phyloP scores from a whole-genome alignment of 2,888 invertebrate species.

The Nasonia oneida region DNA sequence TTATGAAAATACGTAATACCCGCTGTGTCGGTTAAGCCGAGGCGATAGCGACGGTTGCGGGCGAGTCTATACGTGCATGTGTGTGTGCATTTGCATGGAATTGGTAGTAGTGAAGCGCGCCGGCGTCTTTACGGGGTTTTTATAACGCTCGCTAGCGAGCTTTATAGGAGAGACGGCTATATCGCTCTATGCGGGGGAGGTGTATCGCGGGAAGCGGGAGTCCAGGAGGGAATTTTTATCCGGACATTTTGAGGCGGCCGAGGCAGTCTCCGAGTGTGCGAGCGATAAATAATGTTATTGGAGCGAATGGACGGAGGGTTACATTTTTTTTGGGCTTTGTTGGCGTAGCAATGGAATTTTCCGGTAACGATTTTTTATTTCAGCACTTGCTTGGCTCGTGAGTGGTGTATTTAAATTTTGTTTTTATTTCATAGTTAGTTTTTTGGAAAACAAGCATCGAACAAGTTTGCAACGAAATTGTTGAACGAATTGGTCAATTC shows the following conservation, averaged over 20 bases:
- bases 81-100: slow-evolving; percentile 13
- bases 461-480: too few relatives aligned
- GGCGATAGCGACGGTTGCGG: slow-evolving; percentile 61
- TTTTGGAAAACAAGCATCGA: too few relatives aligned
- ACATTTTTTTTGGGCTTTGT: not conserved
- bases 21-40: slow-evolving; percentile 71
- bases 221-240: not conserved
- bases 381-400: too few relatives aligned
- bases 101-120: slow-evolving; percentile 55
- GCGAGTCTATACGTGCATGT: not conserved
- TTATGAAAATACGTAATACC: slow-evolving; percentile 74
- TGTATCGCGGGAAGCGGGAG: not conserved
- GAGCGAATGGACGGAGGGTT: not conserved
- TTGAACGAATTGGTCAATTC: too few relatives aligned
- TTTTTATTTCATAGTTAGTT: too few relatives aligned
- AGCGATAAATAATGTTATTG: not conserved
- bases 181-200: not conserved
- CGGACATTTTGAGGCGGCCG: not conserved
- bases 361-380: not conserved
- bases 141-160: slow-evolving; percentile 64
- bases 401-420: too few relatives aligned
- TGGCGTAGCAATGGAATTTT: not conserved
- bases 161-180: slow-evolving; percentile 16
- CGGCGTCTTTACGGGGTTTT: slow-evolving; percentile 70
- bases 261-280: not conserved